phyloP scores from a whole-genome alignment of 2,888 invertebrate genomes.

The Venusia cambrica region DNA sequence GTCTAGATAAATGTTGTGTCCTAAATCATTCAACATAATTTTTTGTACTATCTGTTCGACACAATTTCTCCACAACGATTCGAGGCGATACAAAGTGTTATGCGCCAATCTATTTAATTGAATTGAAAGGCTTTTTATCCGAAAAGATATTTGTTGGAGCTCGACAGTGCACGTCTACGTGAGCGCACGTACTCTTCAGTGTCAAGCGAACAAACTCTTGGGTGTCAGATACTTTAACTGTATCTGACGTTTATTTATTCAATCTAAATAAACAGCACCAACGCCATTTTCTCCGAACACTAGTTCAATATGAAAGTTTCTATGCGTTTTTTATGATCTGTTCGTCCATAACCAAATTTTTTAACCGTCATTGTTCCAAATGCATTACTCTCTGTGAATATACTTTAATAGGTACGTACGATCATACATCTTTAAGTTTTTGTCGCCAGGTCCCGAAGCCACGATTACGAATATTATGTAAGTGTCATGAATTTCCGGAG shows the following conservation, averaged over 20 bases:
- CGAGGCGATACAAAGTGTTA: conserved; percentile 12
- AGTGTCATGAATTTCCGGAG: conserved; percentile 27
- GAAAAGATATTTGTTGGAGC: conserved; percentile 17
- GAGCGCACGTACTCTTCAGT: conserved; percentile 28
- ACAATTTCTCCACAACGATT: conserved; percentile 11
- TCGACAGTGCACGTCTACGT: conserved; percentile 22
- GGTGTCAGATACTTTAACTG: conserved; percentile 31
- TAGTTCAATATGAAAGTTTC: conserved; percentile 8
- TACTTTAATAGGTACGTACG: no score
- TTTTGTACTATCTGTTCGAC: conserved; percentile 14
- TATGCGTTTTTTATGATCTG: conserved; percentile 3
- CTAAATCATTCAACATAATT: conserved; percentile 2
- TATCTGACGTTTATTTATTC: conserved; percentile 31
- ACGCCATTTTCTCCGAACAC: conserved; percentile 15
- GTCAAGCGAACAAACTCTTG: conserved; percentile 18
- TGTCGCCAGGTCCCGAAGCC: conserved; percentile 10
- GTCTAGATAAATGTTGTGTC: background rate
- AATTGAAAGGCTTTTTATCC: conserved; percentile 21
- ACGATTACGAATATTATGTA: conserved; percentile 27
- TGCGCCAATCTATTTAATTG: conserved; percentile 9
- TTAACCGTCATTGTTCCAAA: conserved; percentile 17
- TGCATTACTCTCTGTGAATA: no score
- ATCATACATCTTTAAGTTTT: conserved; percentile 3
- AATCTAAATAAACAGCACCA: conserved; percentile 26
- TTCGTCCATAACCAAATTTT: no score